These are phyloP conservation scores for Platyrinchus mystaceus DNA, from an alignment of 2,797 vertebrate species.

Conservation along the genomic window DNA sequence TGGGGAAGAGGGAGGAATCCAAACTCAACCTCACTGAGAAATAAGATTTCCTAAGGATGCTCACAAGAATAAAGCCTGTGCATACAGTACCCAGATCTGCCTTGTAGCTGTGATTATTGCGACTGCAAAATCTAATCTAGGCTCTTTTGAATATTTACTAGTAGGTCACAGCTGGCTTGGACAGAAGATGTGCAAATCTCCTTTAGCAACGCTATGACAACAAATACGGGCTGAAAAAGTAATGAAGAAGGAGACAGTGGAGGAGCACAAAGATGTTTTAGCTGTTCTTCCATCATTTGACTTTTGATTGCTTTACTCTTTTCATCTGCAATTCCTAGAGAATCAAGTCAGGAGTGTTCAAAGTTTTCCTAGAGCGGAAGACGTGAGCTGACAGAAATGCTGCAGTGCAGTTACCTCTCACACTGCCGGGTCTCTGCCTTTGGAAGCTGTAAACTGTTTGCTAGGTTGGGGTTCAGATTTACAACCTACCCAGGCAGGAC, in stretches of 20 bases:
- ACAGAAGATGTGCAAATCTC: constrained; percentile 29
- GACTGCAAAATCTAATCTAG: constrained; percentile 34
- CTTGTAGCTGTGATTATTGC: neutral
- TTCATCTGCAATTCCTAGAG: constrained; percentile 27
- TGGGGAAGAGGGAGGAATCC: neutral
- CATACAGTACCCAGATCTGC: neutral
- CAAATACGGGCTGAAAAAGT: neutral
- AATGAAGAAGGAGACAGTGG: neutral
- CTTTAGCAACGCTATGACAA: constrained; percentile 11
- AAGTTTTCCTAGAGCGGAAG: constrained; percentile 36
- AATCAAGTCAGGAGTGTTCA: neutral
- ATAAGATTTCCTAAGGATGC: neutral
- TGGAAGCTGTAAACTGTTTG: neutral
- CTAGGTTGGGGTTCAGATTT: neutral
- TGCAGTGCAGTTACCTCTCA: neutral
- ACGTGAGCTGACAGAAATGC: neutral
- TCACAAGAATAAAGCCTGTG: neutral
- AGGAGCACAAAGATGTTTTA: neutral
- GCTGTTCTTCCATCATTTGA: neutral
- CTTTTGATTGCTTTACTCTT: constrained; percentile 15
- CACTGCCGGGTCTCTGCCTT: neutral
- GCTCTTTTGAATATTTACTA: constrained; percentile 51
- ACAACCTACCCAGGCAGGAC: neutral
- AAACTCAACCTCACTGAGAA: neutral
- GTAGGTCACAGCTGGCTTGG: constrained; percentile 44